phyloP scores from a whole-genome alignment of 2,888 invertebrate genomes.

The Lycocerus yunnanus region DNA sequence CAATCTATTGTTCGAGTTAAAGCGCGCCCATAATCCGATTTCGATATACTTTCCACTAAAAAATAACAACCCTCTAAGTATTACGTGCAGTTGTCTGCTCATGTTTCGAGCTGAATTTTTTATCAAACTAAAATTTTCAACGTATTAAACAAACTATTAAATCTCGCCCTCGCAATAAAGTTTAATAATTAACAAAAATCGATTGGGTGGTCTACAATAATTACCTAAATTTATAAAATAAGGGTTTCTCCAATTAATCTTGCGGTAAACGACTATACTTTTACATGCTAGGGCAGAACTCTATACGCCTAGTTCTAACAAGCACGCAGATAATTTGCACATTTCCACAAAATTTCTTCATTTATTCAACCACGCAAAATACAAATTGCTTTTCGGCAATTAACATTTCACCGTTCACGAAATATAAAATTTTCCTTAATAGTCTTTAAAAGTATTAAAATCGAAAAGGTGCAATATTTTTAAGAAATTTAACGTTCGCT shows the following conservation, averaged over 20 bases:
- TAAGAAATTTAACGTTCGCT: background rate
- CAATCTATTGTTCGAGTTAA: constrained; percentile 46
- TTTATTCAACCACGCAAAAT: constrained; percentile 25
- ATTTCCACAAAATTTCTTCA: constrained; percentile 21
- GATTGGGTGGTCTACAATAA: constrained; percentile 15
- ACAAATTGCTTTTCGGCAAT: constrained; percentile 21
- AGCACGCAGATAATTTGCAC: constrained; percentile 27
- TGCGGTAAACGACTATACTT: constrained; percentile 13
- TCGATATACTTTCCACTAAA: constrained; percentile 42
- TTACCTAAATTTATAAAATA: constrained; percentile 24
- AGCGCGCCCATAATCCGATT: constrained; percentile 46
- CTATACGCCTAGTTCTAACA: constrained; percentile 17
- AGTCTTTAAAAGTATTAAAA: background rate
- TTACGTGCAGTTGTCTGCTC: constrained; percentile 29
- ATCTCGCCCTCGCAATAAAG: constrained; percentile 8
- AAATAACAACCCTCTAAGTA: constrained; percentile 26
- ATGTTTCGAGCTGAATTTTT: constrained; percentile 22
- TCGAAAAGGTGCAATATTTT: background rate
- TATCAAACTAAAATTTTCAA: constrained; percentile 3
- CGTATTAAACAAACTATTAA: constrained; percentile 8
- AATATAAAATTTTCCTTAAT: background rate
- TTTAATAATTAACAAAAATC: constrained; percentile 9
- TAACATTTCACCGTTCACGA: constrained; percentile 11
- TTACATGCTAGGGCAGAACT: constrained; percentile 13
- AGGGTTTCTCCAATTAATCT: constrained; percentile 20